These are phyloP conservation scores for Coreius guichenoti DNA, from an alignment of 2,797 vertebrate species.

Conservation along the genomic window DNA sequence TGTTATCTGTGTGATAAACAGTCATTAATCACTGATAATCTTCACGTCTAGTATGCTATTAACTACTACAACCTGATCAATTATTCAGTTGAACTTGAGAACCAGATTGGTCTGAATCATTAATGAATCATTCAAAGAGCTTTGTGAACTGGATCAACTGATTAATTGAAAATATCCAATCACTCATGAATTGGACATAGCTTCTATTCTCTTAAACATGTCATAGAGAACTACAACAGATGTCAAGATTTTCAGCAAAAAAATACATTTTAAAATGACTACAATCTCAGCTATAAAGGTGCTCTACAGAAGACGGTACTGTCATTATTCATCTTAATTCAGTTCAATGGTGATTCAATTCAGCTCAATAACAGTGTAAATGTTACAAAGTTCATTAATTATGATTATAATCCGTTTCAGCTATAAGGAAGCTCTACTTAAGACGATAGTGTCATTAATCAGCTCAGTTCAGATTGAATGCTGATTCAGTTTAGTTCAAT, in stretches of 20 bases:
- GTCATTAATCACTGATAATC: not conserved
- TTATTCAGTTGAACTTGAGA: not conserved
- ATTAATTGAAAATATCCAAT: not conserved
- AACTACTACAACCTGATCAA: not conserved
- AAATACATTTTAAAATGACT: too few relatives aligned
- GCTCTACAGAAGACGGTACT: not conserved
- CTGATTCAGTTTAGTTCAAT: not conserved
- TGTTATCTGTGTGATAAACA: not conserved
- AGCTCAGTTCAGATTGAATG: not conserved
- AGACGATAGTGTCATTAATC: not conserved
- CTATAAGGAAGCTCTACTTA: too few relatives aligned
- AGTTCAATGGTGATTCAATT: too few relatives aligned
- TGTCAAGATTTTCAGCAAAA: too few relatives aligned
- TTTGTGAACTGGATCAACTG: not conserved
- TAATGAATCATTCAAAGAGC: not conserved
- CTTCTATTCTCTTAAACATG: not conserved
- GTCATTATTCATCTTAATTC: too few relatives aligned
- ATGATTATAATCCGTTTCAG: too few relatives aligned
- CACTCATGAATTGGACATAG: not conserved
- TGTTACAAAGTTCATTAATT: too few relatives aligned
- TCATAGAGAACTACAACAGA: not conserved
- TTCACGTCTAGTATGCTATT: not conserved
- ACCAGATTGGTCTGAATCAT: not conserved
- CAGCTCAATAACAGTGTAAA: too few relatives aligned
- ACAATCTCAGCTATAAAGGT: not conserved